Base-by-base conservation (phyloP, 1,140 invertebrate genomes). In the Zophobas atratus region DNA sequence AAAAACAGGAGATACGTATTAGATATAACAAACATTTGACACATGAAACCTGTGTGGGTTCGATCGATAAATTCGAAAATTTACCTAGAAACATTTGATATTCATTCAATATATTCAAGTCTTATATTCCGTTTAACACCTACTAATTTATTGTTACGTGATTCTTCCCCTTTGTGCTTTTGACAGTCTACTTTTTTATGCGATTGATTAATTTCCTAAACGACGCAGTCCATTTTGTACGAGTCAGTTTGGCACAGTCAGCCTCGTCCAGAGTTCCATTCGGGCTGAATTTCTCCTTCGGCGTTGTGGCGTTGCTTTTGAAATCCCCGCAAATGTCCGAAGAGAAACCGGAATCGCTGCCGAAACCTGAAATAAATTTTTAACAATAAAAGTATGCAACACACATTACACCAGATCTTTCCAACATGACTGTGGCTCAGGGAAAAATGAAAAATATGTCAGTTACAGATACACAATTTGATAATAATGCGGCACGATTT, bases 281-380 rank as follows among this genome's bases (percentile, higher is more conserved):
- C 36, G 83, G 84, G 63, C 83, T 81, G 60, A 85, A 86, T 70
- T 86, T 86, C 48, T 85, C 84, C 76, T 84, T 84, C 53, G 84
- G 83, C n/a, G 85, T 86, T 34, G 83, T 84, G n/a, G 80, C 76
- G 75, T 84, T 82, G 56, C 84, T 86, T 74, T 85, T 86, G 55
- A 79, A 85, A 43, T 86, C 84, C 4, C 76, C 82, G 60, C 85
- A 86, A 32, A 84, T 76, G 51, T 86, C 86, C 3, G 86, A 86
- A 5, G 85, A 85, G 76, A 86, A 86, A n/a, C 86, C 86, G 0
- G 86, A 86, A 80, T 86, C 86, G 57, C 85, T 86, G 8, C 85
- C 84, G 72, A 83, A 86, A 76, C 84, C 85, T 85, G 49, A 78
- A 76, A 75, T 1, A 57, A 55, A 55, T 34, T 55, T 46, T 46